Conservation (phyloP, 2,113 vertebrate genomes). For the Rostratula benghalensis region DNA sequence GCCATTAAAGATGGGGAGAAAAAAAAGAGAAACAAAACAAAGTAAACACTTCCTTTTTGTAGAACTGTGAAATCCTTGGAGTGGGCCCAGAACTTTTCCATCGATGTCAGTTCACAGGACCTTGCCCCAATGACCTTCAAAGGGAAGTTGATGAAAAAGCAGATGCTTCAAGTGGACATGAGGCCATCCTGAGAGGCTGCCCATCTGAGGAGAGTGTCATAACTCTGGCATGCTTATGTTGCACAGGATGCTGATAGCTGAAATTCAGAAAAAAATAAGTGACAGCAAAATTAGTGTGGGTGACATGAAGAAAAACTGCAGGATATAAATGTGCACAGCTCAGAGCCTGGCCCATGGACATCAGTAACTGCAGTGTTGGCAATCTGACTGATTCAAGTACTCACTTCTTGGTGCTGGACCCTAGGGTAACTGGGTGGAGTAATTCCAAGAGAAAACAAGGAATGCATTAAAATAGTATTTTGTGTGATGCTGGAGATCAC, state of each 20-base stretch:
- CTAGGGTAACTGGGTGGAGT: background rate
- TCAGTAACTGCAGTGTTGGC: background rate
- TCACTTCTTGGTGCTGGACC: background rate
- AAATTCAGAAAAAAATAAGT: background rate
- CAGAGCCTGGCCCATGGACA: background rate
- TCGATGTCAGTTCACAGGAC: background rate
- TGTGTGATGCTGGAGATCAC: background rate
- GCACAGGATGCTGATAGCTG: background rate
- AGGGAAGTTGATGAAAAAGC: background rate
- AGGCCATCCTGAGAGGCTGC: background rate
- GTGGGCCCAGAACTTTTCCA: background rate
- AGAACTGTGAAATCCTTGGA: background rate
- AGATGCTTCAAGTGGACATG: background rate
- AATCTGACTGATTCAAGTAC: background rate
- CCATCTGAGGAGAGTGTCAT: background rate
- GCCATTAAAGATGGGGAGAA: background rate
- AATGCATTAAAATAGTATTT: background rate
- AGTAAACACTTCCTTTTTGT: background rate
- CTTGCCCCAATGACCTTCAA: background rate
- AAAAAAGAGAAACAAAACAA: background rate
- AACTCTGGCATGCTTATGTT: background rate
- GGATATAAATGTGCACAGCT: background rate
- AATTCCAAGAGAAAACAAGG: background rate
- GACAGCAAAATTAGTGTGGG: background rate
- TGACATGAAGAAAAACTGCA: background rate